These are phyloP conservation scores for Drosophila nebulosa DNA, from an alignment of 1,140 invertebrate species.

Conservation along the genomic window DNA sequence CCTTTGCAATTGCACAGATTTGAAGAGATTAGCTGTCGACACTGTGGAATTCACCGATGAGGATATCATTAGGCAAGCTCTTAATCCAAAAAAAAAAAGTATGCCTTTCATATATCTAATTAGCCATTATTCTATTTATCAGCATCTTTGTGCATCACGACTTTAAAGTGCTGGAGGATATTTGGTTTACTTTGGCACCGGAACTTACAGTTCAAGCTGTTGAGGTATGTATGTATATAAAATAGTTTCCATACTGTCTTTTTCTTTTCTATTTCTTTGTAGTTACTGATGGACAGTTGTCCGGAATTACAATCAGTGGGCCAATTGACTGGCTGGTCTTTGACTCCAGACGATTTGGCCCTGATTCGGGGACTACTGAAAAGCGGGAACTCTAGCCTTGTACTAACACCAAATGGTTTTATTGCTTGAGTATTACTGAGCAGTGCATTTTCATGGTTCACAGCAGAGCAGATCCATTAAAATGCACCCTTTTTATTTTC, in stretches of 20 bases:
- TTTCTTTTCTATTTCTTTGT: not conserved
- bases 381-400: slow-evolving; percentile 84
- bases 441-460: slow-evolving; percentile 15
- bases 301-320: slow-evolving; percentile 84
- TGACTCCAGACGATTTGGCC: slow-evolving; percentile 85
- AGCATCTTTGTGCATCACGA: slow-evolving; percentile 83
- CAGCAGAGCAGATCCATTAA: not conserved
- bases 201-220: slow-evolving; percentile 83
- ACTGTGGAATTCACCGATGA: slow-evolving; percentile 81
- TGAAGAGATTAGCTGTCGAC: slow-evolving; percentile 84
- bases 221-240: slow-evolving; percentile 73
- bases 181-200: slow-evolving; percentile 85
- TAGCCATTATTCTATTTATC: slow-evolving; percentile 16
- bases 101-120: not conserved
- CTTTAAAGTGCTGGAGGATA: slow-evolving; percentile 83
- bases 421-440: slow-evolving; percentile 73
- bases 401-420: slow-evolving; percentile 83
- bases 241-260: not conserved
- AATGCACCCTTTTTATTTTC: slow-evolving; percentile 9
- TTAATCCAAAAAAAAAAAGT: too few relatives aligned
- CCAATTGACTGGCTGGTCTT: slow-evolving; percentile 84
- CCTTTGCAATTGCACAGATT: slow-evolving; percentile 83
- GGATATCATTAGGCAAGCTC: slow-evolving; percentile 83
- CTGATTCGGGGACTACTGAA: slow-evolving; percentile 84
- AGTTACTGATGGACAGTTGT: slow-evolving; percentile 83